A percentile compares a stretch with the other conserved stretches of the same genome.
phyloP scores from a whole-genome alignment of 2,113 vertebrate species.

The Pelobates fuscus region DNA sequence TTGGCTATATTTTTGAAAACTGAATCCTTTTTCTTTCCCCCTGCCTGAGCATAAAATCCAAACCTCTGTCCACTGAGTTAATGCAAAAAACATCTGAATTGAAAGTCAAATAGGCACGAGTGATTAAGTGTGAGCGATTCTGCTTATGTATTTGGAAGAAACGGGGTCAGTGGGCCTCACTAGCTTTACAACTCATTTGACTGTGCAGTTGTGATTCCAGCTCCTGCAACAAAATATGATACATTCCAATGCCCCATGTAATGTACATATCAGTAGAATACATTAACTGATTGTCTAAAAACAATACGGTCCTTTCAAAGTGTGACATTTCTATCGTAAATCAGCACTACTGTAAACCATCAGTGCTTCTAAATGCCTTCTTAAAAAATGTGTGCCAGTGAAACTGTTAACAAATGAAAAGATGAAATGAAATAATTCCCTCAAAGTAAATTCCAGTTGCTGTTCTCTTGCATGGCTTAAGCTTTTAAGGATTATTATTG shows the following conservation, averaged over 20 bases:
- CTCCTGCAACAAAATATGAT: neutral
- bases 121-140: slow-evolving; percentile 5
- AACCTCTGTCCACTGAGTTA: slow-evolving; percentile 23
- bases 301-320: too few relatives aligned
- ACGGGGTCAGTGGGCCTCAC: slow-evolving; percentile 1
- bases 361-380: too few relatives aligned
- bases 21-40: slow-evolving; percentile 16
- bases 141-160: slow-evolving; percentile 22
- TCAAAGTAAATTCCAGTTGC: too few relatives aligned
- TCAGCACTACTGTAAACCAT: too few relatives aligned
- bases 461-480: too few relatives aligned
- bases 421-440: too few relatives aligned
- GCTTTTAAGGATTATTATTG: too few relatives aligned
- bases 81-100: slow-evolving; percentile 38
- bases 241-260: neutral
- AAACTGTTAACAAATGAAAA: too few relatives aligned
- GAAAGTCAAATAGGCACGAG: slow-evolving; percentile 9
- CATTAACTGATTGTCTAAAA: neutral
- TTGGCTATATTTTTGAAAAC: slow-evolving; percentile 2
- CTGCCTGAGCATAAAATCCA: slow-evolving; percentile 2
- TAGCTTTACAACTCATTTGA: slow-evolving; percentile 2
- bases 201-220: neutral
- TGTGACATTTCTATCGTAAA: too few relatives aligned
- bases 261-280: neutral
- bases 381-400: too few relatives aligned